Base-by-base conservation (phyloP, 2,113 vertebrate genomes). In the Erinaceus europaeus region DNA sequence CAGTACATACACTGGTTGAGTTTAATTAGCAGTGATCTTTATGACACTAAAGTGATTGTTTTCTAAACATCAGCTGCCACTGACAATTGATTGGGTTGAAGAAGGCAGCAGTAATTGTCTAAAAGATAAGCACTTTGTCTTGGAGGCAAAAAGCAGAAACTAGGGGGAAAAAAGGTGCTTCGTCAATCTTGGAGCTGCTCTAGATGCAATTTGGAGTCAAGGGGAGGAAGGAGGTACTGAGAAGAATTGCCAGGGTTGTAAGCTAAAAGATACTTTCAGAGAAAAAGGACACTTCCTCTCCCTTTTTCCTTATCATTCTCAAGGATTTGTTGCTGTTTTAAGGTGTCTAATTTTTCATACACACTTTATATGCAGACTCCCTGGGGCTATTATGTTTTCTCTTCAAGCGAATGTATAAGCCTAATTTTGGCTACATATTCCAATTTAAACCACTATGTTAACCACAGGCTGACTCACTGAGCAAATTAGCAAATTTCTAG, bases 21-120 rank as follows among this genome's bases (percentile, higher is more conserved):
- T 90, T 92, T 88, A 93, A 94, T 94, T 91, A 78, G 85, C 57
- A 25, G 61, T 53, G 69, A 92, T 90, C 57, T 92, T 90, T 53
- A 21, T 76, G 76, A 84, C 65, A 78, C 62, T 64, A 42, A 86
- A 76, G 42, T 38, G 52, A 91, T 88, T 89, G 68, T 89, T 90
- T 91, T 84, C 86, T 86, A 91, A 91, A 85, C 17, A 64, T 27
- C n/a, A 80, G 55, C 52, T 75, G 82, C 71, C 73, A 40, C 69
- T 91, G 86, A 40, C 89, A 44, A 61, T 62, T 44, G 71, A n/a
- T 57, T 74, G 59, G 8, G 18, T 21, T 17, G 18, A 67, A 57
- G 23, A 48, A 62, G 48, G 50, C 4, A 42, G 34, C 34, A 42
- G 23, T 13, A 40, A 68, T 25, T 73, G 20, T 85, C 79, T 81